phyloP scores from a whole-genome alignment of 2,797 vertebrate genomes.

The Danio aesculapii region DNA sequence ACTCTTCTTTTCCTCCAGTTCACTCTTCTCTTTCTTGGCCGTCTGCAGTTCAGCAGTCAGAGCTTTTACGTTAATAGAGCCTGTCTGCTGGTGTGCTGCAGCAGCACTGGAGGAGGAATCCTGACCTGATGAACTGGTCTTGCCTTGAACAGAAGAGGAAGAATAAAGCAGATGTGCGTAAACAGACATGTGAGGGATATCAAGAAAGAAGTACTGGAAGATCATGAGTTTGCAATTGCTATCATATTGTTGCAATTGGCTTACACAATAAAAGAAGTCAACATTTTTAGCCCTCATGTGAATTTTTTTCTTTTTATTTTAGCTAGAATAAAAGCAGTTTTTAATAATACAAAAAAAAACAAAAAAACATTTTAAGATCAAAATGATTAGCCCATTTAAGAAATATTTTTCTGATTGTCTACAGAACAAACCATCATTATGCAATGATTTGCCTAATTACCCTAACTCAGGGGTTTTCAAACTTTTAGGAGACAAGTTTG shows the following conservation, averaged over 20 bases:
- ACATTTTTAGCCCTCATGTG: no score
- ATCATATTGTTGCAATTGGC: neutral
- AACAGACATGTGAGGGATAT: neutral
- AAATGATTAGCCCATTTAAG: no score
- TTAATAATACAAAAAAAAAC: no score
- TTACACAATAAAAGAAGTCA: neutral
- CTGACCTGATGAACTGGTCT: neutral
- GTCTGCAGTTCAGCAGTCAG: conserved; percentile 25
- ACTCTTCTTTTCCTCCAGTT: no score
- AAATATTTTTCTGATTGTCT: no score
- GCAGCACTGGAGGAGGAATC: neutral
- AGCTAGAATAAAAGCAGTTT: no score
- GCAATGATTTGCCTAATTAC: no score
- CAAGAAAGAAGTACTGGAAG: neutral
- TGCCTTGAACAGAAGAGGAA: conserved; percentile 3
- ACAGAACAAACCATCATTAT: no score
- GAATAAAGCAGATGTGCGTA: neutral
- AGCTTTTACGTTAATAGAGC: conserved; percentile 20
- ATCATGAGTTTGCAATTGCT: neutral
- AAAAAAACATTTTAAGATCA: no score
- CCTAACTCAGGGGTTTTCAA: no score
- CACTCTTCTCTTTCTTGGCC: conserved; percentile 31
- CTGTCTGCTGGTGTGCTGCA: conserved; percentile 26
- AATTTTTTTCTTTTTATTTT: no score
- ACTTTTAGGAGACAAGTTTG: no score